These are phyloP conservation scores for Pseudochirops corinnae DNA, from an alignment of 2,797 vertebrate species.

Conservation along the genomic window DNA sequence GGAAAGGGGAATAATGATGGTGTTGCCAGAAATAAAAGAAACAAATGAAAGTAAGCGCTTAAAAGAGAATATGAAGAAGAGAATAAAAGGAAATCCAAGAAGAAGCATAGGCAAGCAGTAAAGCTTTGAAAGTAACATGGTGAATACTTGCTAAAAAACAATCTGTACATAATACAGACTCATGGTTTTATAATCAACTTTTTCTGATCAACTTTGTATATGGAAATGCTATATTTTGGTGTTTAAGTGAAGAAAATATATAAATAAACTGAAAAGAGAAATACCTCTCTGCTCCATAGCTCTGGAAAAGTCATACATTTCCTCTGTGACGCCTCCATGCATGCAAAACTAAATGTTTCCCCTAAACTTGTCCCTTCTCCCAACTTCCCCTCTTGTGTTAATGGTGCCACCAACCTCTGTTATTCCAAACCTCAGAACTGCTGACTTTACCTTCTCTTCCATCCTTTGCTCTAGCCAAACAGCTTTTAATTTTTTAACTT, in stretches of 20 bases:
- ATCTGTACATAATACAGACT: not conserved
- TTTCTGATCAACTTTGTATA: not conserved
- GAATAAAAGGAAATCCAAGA: not conserved
- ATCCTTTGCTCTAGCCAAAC: not conserved
- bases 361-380: not conserved
- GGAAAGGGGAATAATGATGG: not conserved
- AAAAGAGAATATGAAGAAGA: not conserved
- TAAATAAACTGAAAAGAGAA: not conserved
- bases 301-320: not conserved
- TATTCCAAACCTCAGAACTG: not conserved
- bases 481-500: not conserved
- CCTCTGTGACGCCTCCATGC: not conserved
- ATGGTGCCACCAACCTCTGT: not conserved
- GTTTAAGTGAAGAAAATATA: not conserved
- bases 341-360: not conserved
- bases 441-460: not conserved
- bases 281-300: not conserved
- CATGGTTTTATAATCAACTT: not conserved
- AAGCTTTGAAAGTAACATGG: not conserved
- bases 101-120: not conserved
- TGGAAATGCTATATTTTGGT: not conserved
- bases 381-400: not conserved
- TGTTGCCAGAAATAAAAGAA: not conserved
- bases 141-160: not conserved
- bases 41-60: not conserved